Evolutionary conservation across 2,888 invertebrate genomes (phyloP), one percentile per base, ranked within the genome.

Genomic region (Rhagonycha fulva): DNA sequence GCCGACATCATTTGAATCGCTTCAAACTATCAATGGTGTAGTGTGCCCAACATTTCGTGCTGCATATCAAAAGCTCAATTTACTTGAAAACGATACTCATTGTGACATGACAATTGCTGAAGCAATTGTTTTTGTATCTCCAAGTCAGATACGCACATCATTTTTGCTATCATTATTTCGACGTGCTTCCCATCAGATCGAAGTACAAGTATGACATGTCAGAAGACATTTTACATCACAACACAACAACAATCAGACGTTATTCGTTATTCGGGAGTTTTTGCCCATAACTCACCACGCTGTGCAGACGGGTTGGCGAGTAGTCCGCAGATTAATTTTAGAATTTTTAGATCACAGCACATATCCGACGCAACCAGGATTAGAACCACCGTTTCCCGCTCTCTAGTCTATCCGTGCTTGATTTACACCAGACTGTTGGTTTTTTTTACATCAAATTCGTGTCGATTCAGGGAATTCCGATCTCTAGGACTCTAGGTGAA

Each of bases 21-120:
- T 78, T 23, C 11, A 62, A 61, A 78, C 67, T 3, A 62, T 76
- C 61, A 76, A 78, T 68, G 68, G 72, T 72, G 24, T 14, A 76
- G 7, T 72, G 19, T 76, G 47, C 62, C 19, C 75, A 19, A 76
- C 76, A 11, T 78, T 66, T 78, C 70, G 73, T 30, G 76, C 68
- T 23, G 75, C 73, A n/a, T 76, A 76, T 68, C 75, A 62, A 76
- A 32, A 30, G 60, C 14, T 68, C 24, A 68, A 63, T 66, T 80
- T 82, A 62, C 74, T 82, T 24, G 81, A 82, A 78, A 79, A 82
- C 74, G 79, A 81, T 74, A 70, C 73, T 66, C 79, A 81, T 79
- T 82, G 81, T 79, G 81, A 82, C 61, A 66, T 63, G 23, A 77
- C 79, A 60, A 74, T n/a, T 83, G 60, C 47, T 71, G 80, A 82